Percentiles rank a stretch among this genome's conserved stretches.
phyloP scores from a whole-genome alignment of 2,797 vertebrate species.

The Pseudomugil tenellus region DNA sequence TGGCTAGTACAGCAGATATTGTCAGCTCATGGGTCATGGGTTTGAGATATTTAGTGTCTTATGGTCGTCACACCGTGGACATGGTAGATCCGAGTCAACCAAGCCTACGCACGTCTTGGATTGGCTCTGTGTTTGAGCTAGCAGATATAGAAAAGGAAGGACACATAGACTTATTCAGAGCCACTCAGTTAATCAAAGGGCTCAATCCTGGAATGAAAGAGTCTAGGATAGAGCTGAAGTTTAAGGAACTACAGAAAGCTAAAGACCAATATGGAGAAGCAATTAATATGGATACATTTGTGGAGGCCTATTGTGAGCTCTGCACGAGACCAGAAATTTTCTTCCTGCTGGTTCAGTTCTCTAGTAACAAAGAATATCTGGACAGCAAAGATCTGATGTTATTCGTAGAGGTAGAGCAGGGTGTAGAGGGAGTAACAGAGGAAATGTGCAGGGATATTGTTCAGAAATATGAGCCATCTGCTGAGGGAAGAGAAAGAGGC shows the following conservation, averaged over 20 bases:
- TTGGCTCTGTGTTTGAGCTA: slow-evolving; percentile 89
- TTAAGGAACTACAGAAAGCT: slow-evolving; percentile 92
- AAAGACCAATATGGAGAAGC: slow-evolving; percentile 84
- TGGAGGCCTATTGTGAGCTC: slow-evolving; percentile 91
- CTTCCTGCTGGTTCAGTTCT: slow-evolving; percentile 93
- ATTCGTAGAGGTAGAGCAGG: slow-evolving; percentile 93
- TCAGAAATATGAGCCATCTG: slow-evolving; percentile 89
- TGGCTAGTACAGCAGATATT: slow-evolving; percentile 89
- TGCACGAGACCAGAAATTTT: slow-evolving; percentile 94
- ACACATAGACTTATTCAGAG: slow-evolving; percentile 86
- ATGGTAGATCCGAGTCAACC: slow-evolving; percentile 85
- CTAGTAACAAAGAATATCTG: slow-evolving; percentile 94
- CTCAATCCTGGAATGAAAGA: slow-evolving; percentile 93
- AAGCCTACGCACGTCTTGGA: slow-evolving; percentile 91
- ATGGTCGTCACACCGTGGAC: slow-evolving; percentile 88
- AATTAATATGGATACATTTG: slow-evolving; percentile 88
- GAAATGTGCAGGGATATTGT: slow-evolving; percentile 90
- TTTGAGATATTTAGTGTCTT: slow-evolving; percentile 91
- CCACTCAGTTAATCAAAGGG: slow-evolving; percentile 90
- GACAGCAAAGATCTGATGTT: slow-evolving; percentile 91
- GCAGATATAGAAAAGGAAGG: slow-evolving; percentile 88
- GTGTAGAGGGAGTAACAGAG: slow-evolving; percentile 89
- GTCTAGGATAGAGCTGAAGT: slow-evolving; percentile 90
- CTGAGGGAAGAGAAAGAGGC: slow-evolving; percentile 87
- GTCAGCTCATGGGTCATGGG: slow-evolving; percentile 96